Conservation (phyloP, 2,113 vertebrate species). For the Rhabdomys dilectus region DNA sequence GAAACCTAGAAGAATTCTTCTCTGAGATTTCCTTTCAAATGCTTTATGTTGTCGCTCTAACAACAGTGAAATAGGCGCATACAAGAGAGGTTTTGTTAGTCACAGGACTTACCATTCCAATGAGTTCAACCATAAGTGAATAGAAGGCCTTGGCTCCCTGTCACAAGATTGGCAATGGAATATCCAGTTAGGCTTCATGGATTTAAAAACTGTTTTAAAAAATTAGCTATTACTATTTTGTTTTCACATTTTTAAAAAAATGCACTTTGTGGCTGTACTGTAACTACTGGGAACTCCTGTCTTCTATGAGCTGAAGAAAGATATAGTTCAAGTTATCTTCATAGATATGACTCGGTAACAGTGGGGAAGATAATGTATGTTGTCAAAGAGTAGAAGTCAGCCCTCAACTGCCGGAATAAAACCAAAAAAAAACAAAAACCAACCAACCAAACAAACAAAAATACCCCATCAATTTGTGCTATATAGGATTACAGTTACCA, state of each 20-base stretch:
- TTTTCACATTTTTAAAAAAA: not conserved
- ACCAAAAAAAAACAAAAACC: not conserved
- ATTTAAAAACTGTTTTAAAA: not conserved
- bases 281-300: not conserved
- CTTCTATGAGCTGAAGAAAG: not conserved
- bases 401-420: not conserved
- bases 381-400: not conserved
- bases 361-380: not conserved
- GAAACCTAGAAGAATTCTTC: not conserved
- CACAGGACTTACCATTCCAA: not conserved
- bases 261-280: not conserved
- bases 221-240: not conserved
- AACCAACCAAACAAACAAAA: too few relatives aligned
- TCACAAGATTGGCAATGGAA: not conserved
- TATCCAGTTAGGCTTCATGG: not conserved
- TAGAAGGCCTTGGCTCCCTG: not conserved
- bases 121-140: not conserved
- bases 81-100: not conserved
- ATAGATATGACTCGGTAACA: not conserved
- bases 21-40: slow-evolving; percentile 1
- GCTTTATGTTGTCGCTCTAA: not conserved
- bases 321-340: not conserved
- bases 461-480: not conserved
- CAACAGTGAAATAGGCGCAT: not conserved
- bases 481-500: not conserved